These are phyloP conservation scores for Lichenostomus cassidix DNA, from an alignment of 2,113 vertebrate species.

Conservation along the genomic window DNA sequence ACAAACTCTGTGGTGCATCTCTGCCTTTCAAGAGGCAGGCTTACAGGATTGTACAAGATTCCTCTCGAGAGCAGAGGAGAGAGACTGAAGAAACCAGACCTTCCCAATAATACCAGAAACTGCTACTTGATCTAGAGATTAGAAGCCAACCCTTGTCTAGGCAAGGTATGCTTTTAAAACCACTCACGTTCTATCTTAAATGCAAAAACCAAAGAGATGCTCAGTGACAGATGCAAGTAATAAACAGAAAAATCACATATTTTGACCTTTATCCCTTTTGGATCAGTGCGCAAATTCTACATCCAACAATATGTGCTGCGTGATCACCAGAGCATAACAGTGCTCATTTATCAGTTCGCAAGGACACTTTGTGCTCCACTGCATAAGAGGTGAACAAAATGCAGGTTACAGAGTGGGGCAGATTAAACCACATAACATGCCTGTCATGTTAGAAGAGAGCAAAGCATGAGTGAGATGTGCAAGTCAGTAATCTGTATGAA, in stretches of 20 bases:
- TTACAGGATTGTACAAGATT: not conserved
- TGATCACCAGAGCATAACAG: not conserved
- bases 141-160: not conserved
- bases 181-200: not conserved
- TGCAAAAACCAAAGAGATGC: not conserved
- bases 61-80: not conserved
- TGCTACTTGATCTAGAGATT: not conserved
- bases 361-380: not conserved
- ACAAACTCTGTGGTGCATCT: not conserved
- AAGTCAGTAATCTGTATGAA: not conserved
- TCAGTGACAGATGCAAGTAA: constrained; percentile 7
- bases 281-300: not conserved
- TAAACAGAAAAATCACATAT: not conserved
- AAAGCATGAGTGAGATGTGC: not conserved
- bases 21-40: not conserved
- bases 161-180: not conserved
- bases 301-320: not conserved
- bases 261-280: constrained; percentile 24
- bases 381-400: not conserved
- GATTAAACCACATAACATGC: not conserved
- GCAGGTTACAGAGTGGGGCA: not conserved
- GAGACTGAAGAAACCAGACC: not conserved
- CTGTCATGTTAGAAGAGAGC: not conserved
- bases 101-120: not conserved
- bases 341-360: not conserved